Evolutionary conservation across 2,113 vertebrate genomes (phyloP), one percentile per base, ranked within the genome.

Genomic region (Thryonomys swinderianus): DNA sequence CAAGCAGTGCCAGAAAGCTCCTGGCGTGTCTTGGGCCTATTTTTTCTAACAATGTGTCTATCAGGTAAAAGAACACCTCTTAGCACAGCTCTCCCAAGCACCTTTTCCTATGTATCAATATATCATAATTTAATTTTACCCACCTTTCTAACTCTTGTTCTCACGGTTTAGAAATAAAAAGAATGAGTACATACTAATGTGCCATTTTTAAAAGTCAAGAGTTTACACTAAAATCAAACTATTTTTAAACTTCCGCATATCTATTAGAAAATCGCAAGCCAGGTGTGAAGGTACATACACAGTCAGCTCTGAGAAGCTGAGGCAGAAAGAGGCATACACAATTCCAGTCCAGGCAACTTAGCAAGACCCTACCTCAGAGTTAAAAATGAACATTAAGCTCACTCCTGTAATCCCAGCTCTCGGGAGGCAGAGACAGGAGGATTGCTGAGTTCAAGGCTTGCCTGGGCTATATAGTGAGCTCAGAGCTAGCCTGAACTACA

Each of bases 181-280:
- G 64, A 91, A 55, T 71, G n/a, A 64, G 27, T n/a, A 55, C 5
- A 57, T 20, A 25, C 32, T 37, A 81, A 42, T 51, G 34, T 88
- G 67, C 13, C 13, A 40, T 81, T 85, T 80, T 85, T 83, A 93
- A 92, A 71, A 20, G 55, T 53, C 23, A 91, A 93, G 5, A 84
- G 27, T 95, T 95, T 78, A 92, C n/a, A 81, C 18, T 64, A 73
- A 84, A 95, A 87, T 92, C 37, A 85, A 51, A 64, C 88, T 85
- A 62, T 85, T 94, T 88, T 74, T 27, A 88, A 80, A 79, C 21
- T 0, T 4, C 34, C 82, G 69, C 23, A 81, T 53, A 67, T 74
- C 67, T 91, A 96, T 83, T 76, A 45, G 79, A 51, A 95, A 92
- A 90, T 69, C 85, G 25, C 7, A 67, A 78, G 27, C 30, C 74